phyloP scores from a whole-genome alignment of 2,888 invertebrate genomes.

The Congeria kusceri region DNA sequence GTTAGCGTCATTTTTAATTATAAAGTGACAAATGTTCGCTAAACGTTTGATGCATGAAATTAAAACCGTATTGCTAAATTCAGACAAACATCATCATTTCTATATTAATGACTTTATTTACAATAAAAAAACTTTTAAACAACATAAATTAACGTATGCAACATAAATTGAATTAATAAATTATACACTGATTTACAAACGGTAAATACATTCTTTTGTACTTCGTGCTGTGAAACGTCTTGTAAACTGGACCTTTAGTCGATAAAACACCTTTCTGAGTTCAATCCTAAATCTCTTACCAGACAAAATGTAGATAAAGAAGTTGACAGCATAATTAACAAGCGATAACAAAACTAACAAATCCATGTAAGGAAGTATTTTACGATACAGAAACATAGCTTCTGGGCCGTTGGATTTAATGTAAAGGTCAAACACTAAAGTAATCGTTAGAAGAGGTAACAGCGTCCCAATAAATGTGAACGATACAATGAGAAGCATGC shows the following conservation, averaged over 20 bases:
- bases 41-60: no score
- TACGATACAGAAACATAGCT: slow-evolving; percentile 37
- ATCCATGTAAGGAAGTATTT: slow-evolving; percentile 63
- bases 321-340: slow-evolving; percentile 78
- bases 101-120: no score
- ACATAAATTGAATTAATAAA: no score
- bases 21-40: no score
- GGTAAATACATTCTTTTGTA: slow-evolving; percentile 41
- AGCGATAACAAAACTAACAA: slow-evolving; percentile 72
- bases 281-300: slow-evolving; percentile 77
- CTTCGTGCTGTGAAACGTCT: slow-evolving; percentile 46
- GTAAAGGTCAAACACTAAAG: slow-evolving; percentile 67
- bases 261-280: slow-evolving; percentile 64
- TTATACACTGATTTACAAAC: slow-evolving; percentile 3
- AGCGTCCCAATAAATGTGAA: slow-evolving; percentile 76
- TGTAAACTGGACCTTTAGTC: slow-evolving; percentile 26
- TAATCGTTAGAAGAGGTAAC: slow-evolving; percentile 72
- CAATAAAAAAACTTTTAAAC: no score
- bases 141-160: no score
- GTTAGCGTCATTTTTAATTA: no score
- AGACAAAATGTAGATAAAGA: slow-evolving; percentile 81
- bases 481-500: slow-evolving; percentile 78
- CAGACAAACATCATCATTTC: no score
- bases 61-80: no score
- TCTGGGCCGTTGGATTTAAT: slow-evolving; percentile 42